These are phyloP conservation scores for Scophthalmus maximus DNA, from an alignment of 2,113 vertebrate genomes.

Conservation along the genomic window DNA sequence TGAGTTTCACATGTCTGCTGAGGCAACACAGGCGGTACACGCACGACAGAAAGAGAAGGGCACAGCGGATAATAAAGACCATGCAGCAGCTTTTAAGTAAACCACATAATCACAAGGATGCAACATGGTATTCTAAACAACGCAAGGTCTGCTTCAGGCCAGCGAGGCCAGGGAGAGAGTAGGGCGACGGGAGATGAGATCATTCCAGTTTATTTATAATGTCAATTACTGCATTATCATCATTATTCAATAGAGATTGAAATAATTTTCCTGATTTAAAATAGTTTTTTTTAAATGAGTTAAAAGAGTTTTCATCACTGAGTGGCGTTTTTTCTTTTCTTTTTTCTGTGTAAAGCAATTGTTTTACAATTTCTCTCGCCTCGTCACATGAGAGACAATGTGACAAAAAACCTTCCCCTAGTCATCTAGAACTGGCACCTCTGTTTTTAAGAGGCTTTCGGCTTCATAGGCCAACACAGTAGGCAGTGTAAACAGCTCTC, in stretches of 20 bases:
- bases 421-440: too few species aligned
- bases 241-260: conserved; percentile 4
- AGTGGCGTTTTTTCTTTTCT: too few species aligned
- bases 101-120: conserved; percentile 54
- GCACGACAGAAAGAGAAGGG: conserved; percentile 1
- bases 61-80: conserved; percentile 27
- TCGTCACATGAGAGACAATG: too few species aligned
- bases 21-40: background rate
- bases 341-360: too few species aligned
- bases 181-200: background rate
- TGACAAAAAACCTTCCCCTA: too few species aligned
- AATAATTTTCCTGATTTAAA: too few species aligned
- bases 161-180: conserved; percentile 1
- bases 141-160: background rate
- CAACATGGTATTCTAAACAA: conserved; percentile 39
- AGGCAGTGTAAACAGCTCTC: too few species aligned
- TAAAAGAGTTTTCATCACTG: too few species aligned
- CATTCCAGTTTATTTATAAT: background rate
- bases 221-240: conserved; percentile 7
- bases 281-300: too few species aligned
- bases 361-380: too few species aligned
- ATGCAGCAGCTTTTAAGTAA: conserved; percentile 32
- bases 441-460: too few species aligned
- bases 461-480: too few species aligned
- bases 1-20: conserved; percentile 54